These are phyloP conservation scores for Phodopus roborovskii DNA, from an alignment of 2,113 vertebrate species.

Conservation along the genomic window DNA sequence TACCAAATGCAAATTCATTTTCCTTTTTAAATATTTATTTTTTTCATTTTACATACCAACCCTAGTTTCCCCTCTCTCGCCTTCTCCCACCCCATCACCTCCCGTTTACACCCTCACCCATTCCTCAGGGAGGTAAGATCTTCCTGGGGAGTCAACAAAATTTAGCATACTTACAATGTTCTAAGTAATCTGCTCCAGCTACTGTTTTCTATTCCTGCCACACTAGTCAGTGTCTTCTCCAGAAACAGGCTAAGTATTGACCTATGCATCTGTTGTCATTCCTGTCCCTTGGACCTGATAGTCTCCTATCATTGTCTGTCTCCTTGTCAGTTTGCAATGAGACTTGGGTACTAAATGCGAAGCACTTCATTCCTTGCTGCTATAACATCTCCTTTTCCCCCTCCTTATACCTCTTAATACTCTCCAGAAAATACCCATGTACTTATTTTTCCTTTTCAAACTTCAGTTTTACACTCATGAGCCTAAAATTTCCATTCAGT, in stretches of 20 bases:
- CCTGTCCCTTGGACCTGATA: not conserved
- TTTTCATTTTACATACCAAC: too few species aligned
- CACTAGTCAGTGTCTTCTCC: not conserved
- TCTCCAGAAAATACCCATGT: not conserved
- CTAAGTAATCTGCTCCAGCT: not conserved
- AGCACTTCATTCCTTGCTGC: not conserved
- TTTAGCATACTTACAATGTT: not conserved
- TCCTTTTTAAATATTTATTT: not conserved
- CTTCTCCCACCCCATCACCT: too few species aligned
- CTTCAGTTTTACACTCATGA: not conserved
- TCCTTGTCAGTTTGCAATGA: not conserved
- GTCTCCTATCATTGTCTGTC: not conserved
- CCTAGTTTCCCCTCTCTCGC: too few species aligned
- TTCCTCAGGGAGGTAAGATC: too few species aligned
- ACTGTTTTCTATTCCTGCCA: not conserved
- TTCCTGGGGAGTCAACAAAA: too few species aligned
- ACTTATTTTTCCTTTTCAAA: not conserved
- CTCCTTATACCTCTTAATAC: not conserved
- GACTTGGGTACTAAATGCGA: too few species aligned
- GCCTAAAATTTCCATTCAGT: not conserved
- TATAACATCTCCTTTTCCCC: not conserved
- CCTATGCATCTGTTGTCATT: not conserved
- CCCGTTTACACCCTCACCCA: too few species aligned
- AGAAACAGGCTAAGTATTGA: not conserved
- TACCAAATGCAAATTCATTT: not conserved